phyloP scores from a whole-genome alignment of 1,140 invertebrate genomes.

The Brachionus manjavacas region DNA sequence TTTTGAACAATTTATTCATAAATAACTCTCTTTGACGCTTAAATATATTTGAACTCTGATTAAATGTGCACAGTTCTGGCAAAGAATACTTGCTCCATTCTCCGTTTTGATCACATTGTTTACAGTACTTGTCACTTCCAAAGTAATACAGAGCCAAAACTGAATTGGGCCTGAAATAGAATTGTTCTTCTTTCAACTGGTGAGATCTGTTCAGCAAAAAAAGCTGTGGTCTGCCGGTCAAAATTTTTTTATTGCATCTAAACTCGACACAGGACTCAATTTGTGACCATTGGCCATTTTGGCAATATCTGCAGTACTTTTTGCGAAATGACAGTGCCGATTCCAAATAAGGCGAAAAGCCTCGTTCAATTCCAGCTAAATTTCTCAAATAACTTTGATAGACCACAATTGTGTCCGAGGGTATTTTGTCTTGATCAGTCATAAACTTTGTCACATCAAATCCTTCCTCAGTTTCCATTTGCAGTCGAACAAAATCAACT shows the following conservation, averaged over 20 bases:
- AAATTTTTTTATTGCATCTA: background rate
- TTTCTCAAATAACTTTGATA: constrained; percentile 29
- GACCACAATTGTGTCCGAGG: background rate
- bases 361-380: background rate
- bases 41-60: background rate
- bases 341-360: background rate
- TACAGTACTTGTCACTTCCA: constrained; percentile 24
- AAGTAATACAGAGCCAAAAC: constrained; percentile 30
- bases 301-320: constrained; percentile 26
- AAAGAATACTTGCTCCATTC: constrained; percentile 36
- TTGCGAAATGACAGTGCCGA: background rate
- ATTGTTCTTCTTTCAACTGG: background rate
- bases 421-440: background rate
- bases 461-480: background rate
- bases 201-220: background rate
- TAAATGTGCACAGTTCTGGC: background rate
- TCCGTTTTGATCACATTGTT: constrained; percentile 19
- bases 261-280: constrained; percentile 16
- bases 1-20: background rate
- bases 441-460: background rate
- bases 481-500: background rate
- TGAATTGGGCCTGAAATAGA: background rate
- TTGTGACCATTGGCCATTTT: constrained; percentile 29
- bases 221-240: background rate
- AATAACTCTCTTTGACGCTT: background rate